phyloP scores from a whole-genome alignment of 2,797 vertebrate genomes.

The Gymnothorax javanicus region DNA sequence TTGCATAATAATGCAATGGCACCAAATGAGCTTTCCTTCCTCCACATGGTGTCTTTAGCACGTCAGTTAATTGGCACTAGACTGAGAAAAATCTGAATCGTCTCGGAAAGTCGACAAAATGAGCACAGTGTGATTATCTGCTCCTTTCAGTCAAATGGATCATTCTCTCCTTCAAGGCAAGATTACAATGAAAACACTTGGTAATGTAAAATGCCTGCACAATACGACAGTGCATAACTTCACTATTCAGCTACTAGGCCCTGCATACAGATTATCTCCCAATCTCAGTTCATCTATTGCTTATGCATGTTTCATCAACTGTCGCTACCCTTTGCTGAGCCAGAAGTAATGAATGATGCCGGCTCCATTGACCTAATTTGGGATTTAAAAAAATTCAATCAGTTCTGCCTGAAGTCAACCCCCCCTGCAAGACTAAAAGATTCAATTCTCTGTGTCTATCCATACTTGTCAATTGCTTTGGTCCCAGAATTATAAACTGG shows the following conservation, averaged over 20 bases:
- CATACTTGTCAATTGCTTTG: background rate
- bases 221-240: constrained; percentile 58
- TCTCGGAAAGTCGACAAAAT: constrained; percentile 49
- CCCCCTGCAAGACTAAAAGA: constrained; percentile 15
- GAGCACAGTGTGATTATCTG: constrained; percentile 51
- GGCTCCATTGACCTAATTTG: background rate
- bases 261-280: constrained; percentile 10
- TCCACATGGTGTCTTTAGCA: constrained; percentile 40
- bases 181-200: constrained; percentile 11
- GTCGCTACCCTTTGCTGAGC: constrained; percentile 36
- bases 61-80: constrained; percentile 56
- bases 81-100: constrained; percentile 54
- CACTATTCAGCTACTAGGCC: constrained; percentile 48
- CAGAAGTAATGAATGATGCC: constrained; percentile 64
- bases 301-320: background rate
- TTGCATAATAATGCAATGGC: constrained; percentile 47
- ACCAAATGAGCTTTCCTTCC: constrained; percentile 40
- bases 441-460: constrained; percentile 21
- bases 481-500: background rate
- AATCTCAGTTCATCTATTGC: background rate
- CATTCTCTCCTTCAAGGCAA: constrained; percentile 3
- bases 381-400: constrained; percentile 20
- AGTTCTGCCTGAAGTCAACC: background rate
- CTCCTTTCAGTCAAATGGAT: constrained; percentile 52
- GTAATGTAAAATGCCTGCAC: constrained; percentile 54